A percentile compares a stretch with the other conserved stretches of the same genome.
These are phyloP conservation scores for Acronicta psi DNA, from an alignment of 2,888 invertebrate species.

Conservation along the genomic window DNA sequence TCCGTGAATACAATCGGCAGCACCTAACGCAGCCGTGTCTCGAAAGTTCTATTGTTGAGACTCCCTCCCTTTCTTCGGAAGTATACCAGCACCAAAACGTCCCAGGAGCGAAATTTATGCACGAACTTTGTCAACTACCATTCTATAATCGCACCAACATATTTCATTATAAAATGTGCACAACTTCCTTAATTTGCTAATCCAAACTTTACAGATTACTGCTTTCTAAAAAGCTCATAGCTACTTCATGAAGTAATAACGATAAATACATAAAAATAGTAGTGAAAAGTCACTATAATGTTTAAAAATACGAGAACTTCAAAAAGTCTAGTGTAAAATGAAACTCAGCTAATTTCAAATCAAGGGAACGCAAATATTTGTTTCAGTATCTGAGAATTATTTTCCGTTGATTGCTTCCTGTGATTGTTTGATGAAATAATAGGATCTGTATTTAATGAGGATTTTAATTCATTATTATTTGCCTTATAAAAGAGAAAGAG, in stretches of 20 bases:
- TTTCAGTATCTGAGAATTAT: neutral
- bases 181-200: slow-evolving; percentile 38
- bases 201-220: slow-evolving; percentile 33
- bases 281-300: too few species aligned
- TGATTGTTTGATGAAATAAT: neutral
- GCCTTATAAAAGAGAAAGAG: too few species aligned
- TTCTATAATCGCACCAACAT: slow-evolving; percentile 53
- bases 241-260: too few species aligned
- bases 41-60: slow-evolving; percentile 58
- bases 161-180: slow-evolving; percentile 59
- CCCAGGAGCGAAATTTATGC: slow-evolving; percentile 63
- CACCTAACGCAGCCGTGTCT: slow-evolving; percentile 24
- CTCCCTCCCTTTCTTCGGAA: slow-evolving; percentile 47
- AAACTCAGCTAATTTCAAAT: neutral
- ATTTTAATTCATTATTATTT: too few species aligned
- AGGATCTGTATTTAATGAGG: too few species aligned
- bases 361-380: neutral
- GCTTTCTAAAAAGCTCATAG: too few species aligned
- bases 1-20: slow-evolving; percentile 33
- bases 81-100: slow-evolving; percentile 47
- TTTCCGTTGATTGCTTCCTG: slow-evolving; percentile 1
- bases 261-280: too few species aligned
- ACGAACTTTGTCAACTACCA: slow-evolving; percentile 54
- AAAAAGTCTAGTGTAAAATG: too few species aligned
- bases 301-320: too few species aligned